phyloP scores from a whole-genome alignment of 92 coral and sea anemone genomes.

The Epizoanthus rinbou region DNA sequence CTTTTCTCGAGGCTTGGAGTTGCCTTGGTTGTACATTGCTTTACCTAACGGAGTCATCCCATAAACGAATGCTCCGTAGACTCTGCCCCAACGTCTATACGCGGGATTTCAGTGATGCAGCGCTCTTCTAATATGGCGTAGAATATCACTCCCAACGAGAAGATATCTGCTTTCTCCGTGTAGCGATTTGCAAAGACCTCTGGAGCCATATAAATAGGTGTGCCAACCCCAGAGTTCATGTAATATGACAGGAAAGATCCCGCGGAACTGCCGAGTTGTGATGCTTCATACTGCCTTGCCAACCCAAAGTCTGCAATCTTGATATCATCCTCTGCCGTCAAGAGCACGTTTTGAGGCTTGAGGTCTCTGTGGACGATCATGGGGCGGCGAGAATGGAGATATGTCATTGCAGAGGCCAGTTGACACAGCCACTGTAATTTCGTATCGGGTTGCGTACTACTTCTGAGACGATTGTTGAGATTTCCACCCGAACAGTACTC shows the following conservation, averaged over 20 bases:
- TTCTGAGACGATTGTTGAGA: conserved; percentile 11
- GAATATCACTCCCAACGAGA: conserved; percentile 50
- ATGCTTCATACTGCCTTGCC: conserved; percentile 17
- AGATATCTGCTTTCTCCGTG: conserved; percentile 56
- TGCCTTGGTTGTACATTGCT: conserved; percentile 21
- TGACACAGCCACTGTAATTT: neutral
- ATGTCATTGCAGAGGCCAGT: conserved; percentile 5
- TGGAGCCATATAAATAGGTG: conserved; percentile 49
- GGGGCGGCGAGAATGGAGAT: conserved; percentile 26
- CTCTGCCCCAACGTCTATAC: neutral
- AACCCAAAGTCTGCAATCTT: conserved; percentile 8
- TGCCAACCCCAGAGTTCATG: conserved; percentile 45
- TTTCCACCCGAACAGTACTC: conserved; percentile 33
- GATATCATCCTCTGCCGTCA: neutral
- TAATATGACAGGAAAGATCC: conserved; percentile 39
- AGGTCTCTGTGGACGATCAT: conserved; percentile 19
- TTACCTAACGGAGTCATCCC: conserved; percentile 38
- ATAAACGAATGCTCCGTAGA: conserved; percentile 38
- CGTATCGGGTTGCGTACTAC: neutral
- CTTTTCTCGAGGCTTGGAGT: conserved; percentile 15
- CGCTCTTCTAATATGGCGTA: conserved; percentile 50
- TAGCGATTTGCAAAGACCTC: conserved; percentile 43
- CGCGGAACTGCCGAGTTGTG: neutral
- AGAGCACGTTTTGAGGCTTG: conserved; percentile 13
- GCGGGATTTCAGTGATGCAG: neutral